Percentiles rank a stretch among this genome's conserved stretches.
Conservation (phyloP, 2,797 vertebrate genomes). For the Gobio occitaniae region DNA sequence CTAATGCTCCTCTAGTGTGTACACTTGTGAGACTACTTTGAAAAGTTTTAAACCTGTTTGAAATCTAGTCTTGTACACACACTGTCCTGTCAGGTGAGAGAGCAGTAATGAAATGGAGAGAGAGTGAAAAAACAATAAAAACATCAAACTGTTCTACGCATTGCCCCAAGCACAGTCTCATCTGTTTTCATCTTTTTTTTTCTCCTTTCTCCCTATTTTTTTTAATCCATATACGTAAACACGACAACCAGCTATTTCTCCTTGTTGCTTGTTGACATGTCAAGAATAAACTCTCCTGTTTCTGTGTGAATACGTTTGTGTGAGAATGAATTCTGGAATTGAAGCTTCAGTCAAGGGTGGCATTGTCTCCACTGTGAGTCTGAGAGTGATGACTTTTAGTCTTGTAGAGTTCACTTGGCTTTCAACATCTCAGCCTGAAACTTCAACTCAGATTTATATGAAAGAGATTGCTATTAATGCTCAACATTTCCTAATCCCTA, state of each 20-base stretch:
- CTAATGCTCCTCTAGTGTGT: background rate
- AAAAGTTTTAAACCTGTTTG: background rate
- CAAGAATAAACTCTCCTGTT: background rate
- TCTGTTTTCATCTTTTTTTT: background rate
- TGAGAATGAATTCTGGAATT: background rate
- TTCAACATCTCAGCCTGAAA: background rate
- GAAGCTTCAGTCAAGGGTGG: background rate
- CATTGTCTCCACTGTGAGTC: background rate
- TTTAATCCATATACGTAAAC: background rate
- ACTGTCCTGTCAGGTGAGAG: background rate
- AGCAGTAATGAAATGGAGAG: background rate
- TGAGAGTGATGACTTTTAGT: background rate
- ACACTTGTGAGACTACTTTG: background rate
- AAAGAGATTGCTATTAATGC: background rate
- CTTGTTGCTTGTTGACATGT: background rate
- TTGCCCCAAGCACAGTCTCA: background rate
- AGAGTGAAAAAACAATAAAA: background rate
- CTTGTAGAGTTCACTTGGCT: background rate
- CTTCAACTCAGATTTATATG: background rate
- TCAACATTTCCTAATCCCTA: background rate
- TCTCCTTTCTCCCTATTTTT: background rate
- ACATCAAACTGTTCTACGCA: background rate
- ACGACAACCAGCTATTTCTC: background rate
- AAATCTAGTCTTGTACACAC: background rate
- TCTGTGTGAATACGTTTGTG: background rate